Evolutionary conservation across 1,140 invertebrate genomes (phyloP).

Genomic region (Cryptotermes secundus): DNA sequence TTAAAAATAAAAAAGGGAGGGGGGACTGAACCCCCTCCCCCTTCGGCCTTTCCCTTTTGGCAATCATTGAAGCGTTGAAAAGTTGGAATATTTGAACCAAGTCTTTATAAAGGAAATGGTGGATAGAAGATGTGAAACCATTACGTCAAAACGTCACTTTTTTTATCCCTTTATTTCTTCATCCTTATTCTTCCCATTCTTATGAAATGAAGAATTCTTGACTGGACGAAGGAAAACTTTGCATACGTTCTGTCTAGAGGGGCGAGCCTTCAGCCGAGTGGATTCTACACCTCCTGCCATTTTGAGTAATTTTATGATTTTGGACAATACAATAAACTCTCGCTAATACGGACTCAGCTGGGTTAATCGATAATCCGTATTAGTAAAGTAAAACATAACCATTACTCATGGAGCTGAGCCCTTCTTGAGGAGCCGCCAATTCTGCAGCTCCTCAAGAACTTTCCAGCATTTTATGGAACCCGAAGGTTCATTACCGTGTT

Average conservation of each 20-base stretch:
- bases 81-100: conserved; percentile 12
- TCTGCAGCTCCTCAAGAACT: too few species aligned
- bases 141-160: conserved; percentile 16
- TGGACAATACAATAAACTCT: too few species aligned
- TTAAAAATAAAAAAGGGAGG: neutral
- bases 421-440: too few species aligned
- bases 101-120: conserved; percentile 6
- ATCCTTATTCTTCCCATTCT: conserved; percentile 1
- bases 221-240: neutral
- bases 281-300: neutral
- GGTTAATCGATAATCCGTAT: too few species aligned
- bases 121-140: neutral
- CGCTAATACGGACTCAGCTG: too few species aligned
- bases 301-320: neutral
- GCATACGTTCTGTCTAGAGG: neutral
- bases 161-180: conserved; percentile 18
- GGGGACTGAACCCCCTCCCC: too few species aligned
- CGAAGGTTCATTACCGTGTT: too few species aligned
- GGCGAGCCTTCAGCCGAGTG: too few species aligned
- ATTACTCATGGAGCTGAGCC: too few species aligned
- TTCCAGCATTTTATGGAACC: too few species aligned
- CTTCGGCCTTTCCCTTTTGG: neutral
- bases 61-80: conserved; percentile 6
- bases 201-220: neutral
- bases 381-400: too few species aligned